Base-by-base conservation (phyloP, 2,888 invertebrate genomes). In the Lasioglossum figueresi region DNA sequence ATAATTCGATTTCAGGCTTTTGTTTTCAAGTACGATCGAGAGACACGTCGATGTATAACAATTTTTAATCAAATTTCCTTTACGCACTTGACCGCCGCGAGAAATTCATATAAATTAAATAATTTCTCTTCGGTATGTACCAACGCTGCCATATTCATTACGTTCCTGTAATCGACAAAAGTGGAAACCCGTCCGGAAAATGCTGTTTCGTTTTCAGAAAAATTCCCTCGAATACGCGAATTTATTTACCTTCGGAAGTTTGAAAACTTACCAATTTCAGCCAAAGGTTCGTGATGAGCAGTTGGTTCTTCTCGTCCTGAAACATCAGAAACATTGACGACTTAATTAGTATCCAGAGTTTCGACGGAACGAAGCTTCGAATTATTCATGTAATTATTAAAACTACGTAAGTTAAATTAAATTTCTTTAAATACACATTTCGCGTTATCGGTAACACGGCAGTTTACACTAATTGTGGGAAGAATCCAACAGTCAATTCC, bases 251-350 rank as follows among this genome's bases (percentile, higher is more conserved):
- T 0, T 14, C 10, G 8, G 2, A 23, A 23, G 37, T 43, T 27
- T 5, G 6, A 31, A 14, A n/a, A 97, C 98, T 98, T 96, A 98
- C 98, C 97, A 98, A 96, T 96, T 98, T 98, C 94, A 99, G 97
- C 99, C 99, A 99, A 96, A 99, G 98, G 96, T 99, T 99, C 94
- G 99, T 98, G 95, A 98, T 98, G 95, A 99, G 97, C 96, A 99
- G 97, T 96, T 99, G 99, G 96, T 99, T 99, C 96, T 99, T 99
- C 96, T 99, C 99, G 96, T 99, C 98, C 98, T 99, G 97, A 91
- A 96, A 97, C 94, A 93, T 16, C 59, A 59, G 74, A 79, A 79
- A 76, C 27, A n/a, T 43, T 23, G 12, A 63, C 52, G 12, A 63
- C 52, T 27, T 34, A 40, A 66, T 31, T 70, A 70, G 37, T 70